These are phyloP conservation scores for Actinia tenebrosa DNA, from an alignment of 64 coral and sea anemone species.

Conservation along the genomic window DNA sequence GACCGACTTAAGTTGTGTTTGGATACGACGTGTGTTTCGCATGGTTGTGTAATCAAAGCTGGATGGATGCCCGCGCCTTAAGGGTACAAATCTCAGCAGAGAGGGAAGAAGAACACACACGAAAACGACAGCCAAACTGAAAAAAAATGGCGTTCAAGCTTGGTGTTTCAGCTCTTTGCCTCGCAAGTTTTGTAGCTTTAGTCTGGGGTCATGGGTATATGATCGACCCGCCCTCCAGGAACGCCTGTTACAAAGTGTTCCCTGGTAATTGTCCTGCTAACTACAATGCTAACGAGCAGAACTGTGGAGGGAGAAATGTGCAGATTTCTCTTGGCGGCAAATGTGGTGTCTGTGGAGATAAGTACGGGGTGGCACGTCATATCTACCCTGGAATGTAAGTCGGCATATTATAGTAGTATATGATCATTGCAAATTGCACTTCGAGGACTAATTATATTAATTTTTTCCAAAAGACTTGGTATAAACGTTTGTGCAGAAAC, in stretches of 20 bases:
- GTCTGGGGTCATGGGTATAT: slow-evolving; percentile 53
- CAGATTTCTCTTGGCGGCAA: slow-evolving; percentile 50
- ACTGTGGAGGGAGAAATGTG: slow-evolving; percentile 45
- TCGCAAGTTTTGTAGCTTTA: background rate
- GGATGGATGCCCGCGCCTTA: background rate
- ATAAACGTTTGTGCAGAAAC: too few relatives aligned
- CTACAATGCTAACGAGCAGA: slow-evolving; percentile 53
- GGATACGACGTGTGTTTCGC: background rate
- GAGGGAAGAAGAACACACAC: background rate
- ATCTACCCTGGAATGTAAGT: slow-evolving; percentile 59
- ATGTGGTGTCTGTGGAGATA: slow-evolving; percentile 70
- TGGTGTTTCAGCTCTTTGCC: background rate
- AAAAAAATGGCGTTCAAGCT: background rate
- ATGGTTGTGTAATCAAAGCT: background rate
- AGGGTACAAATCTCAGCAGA: background rate
- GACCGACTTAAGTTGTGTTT: background rate
- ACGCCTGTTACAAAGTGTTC: slow-evolving; percentile 40
- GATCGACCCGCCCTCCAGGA: slow-evolving; percentile 49
- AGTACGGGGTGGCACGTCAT: background rate
- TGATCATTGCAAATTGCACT: background rate
- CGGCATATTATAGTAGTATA: background rate
- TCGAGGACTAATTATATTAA: background rate
- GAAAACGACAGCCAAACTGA: background rate
- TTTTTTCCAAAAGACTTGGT: background rate
- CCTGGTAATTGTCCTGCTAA: slow-evolving; percentile 4